Evolutionary conservation across 2,888 invertebrate species (phyloP), one percentile per base, ranked within the genome.

Genomic region (Andrena minutula): DNA sequence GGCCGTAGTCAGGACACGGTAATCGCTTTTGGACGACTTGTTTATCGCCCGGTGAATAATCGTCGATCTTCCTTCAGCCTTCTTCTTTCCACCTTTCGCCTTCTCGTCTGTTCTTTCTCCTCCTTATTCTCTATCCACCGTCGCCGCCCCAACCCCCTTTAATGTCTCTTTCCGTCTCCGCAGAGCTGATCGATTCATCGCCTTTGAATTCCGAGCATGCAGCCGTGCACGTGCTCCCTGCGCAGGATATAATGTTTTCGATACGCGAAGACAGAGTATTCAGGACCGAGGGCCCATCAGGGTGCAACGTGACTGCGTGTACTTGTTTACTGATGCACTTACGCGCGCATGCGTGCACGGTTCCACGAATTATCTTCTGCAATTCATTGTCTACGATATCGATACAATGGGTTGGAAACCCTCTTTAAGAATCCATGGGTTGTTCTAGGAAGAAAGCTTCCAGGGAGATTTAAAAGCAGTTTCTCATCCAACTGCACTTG

Each of bases 1-100:
- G 80, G 82, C 85, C 51, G 65, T 8, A 74, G 75, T 87, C 78
- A 64, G 20, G 47, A 12, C 53, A 16, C 32, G 69, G 69, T 84
- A 84, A 88, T 89, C 86, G 86, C 66, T 87, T 85, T 84, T 28
- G 28, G 81, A 89, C 76, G 88, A 88, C 78, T 87, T 86, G 88
- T 82, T 89, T 88, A 85, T 87, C 81, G 56, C 26, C 41, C 28
- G 75, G 77, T 75, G 73, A 82, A 82, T 82, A 83, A 84, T 82
- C 76, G 32, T 32, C 41, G 41, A 69, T 70, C 66, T 58, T 28
- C 16, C 28, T 53, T 12, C 8, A 4, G n/a, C 65, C n/a, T 41
- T 30, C 41, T 53, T 41, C 26, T 0, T 35, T n/a, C 20, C 28
- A 2, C 35, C 49, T 53, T 8, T 6, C 28, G 56, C 65, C 16